phyloP scores from a whole-genome alignment of 2,888 invertebrate genomes.

The Thymelicus acteon region DNA sequence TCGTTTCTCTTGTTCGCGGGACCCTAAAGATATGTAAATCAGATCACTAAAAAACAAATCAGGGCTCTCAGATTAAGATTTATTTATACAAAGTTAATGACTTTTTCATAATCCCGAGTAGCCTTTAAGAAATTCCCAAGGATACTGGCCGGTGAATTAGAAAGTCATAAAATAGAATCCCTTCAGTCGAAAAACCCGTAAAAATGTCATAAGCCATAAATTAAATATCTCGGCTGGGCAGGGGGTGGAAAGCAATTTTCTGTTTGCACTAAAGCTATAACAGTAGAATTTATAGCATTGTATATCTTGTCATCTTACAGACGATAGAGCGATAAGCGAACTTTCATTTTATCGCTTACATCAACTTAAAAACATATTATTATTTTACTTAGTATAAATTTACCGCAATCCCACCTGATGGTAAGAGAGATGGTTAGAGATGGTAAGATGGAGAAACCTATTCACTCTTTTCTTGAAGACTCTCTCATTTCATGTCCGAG shows the following conservation, averaged over 20 bases:
- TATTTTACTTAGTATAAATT: too few relatives aligned
- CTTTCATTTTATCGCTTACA: neutral
- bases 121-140: too few relatives aligned
- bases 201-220: conserved; percentile 14
- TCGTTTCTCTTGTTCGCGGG: too few relatives aligned
- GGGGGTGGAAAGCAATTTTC: conserved; percentile 16
- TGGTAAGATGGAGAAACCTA: too few relatives aligned
- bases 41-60: too few relatives aligned
- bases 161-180: conserved; percentile 13
- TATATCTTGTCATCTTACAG: neutral
- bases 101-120: neutral
- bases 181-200: conserved; percentile 11
- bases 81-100: neutral
- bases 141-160: neutral
- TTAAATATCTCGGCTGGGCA: conserved; percentile 9
- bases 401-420: too few relatives aligned
- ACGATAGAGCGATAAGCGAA: neutral
- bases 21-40: too few relatives aligned
- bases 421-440: too few relatives aligned
- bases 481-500: too few relatives aligned
- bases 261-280: conserved; percentile 17
- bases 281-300: neutral
- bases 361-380: too few relatives aligned
- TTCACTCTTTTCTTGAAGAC: too few relatives aligned
- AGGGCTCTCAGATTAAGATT: too few relatives aligned